phyloP scores from a whole-genome alignment of 2,888 invertebrate genomes.

The Macroteleia sp. region DNA sequence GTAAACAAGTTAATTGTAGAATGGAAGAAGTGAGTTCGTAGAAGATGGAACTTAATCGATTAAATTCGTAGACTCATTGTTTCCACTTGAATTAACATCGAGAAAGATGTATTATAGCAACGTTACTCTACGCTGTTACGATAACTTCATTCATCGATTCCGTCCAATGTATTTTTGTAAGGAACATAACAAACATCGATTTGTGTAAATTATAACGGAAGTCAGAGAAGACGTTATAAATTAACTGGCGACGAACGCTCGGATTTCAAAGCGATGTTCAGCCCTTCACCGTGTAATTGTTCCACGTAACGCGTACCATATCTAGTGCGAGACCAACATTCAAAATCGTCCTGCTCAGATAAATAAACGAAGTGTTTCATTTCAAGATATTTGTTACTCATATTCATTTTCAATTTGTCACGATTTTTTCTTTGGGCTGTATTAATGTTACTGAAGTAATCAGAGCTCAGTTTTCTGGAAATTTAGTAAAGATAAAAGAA shows the following conservation, averaged over 20 bases:
- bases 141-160: slow-evolving; percentile 67
- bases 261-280: slow-evolving; percentile 1
- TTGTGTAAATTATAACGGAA: slow-evolving; percentile 9
- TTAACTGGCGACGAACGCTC: slow-evolving; percentile 9
- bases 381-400: background rate
- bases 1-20: too few species aligned
- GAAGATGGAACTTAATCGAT: too few species aligned
- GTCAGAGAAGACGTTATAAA: background rate
- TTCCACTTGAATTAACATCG: slow-evolving; percentile 5
- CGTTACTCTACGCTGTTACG: slow-evolving; percentile 39
- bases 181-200: slow-evolving; percentile 41
- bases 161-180: slow-evolving; percentile 81
- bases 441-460: slow-evolving; percentile 14
- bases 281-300: slow-evolving; percentile 9
- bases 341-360: slow-evolving; percentile 16
- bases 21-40: too few species aligned
- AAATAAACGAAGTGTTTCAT: background rate
- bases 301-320: slow-evolving; percentile 9
- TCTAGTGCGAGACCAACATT: slow-evolving; percentile 3
- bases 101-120: slow-evolving; percentile 24
- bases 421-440: background rate
- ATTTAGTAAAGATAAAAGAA: too few species aligned
- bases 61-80: too few species aligned
- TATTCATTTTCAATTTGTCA: background rate
- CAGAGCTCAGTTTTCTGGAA: too few species aligned